These are phyloP conservation scores for Oncorhynchus clarkii DNA, from an alignment of 2,113 vertebrate species.

Conservation along the genomic window DNA sequence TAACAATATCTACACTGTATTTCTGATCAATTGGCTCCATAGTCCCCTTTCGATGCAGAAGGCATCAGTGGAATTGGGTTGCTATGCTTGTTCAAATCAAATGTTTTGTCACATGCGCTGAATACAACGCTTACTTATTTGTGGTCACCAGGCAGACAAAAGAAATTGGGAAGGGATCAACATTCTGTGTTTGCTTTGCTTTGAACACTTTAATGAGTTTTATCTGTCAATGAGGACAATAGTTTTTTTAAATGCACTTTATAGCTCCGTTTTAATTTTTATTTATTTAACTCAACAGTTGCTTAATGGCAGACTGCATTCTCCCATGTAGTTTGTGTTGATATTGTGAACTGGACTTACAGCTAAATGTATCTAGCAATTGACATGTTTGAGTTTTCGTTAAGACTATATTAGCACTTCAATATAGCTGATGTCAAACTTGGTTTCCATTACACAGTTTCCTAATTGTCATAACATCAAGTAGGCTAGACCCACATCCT, in stretches of 20 bases:
- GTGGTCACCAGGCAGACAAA: background rate
- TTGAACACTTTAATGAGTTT: too few species aligned
- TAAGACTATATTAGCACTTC: too few species aligned
- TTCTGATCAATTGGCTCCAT: too few species aligned
- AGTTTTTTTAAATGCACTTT: background rate
- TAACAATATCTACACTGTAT: too few species aligned
- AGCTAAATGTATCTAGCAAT: background rate
- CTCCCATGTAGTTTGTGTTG: background rate
- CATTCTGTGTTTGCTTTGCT: background rate
- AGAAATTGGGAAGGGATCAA: background rate
- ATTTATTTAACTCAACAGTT: background rate
- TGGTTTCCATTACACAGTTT: too few species aligned
- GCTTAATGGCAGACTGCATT: background rate
- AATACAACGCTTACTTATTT: too few species aligned
- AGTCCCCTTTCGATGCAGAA: background rate
- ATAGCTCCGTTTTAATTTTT: background rate
- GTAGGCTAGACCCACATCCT: too few species aligned
- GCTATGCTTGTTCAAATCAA: background rate
- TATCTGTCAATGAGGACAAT: too few species aligned
- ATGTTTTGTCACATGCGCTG: too few species aligned
- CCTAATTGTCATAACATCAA: too few species aligned
- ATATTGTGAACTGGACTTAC: background rate
- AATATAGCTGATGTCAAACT: too few species aligned
- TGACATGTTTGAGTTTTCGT: background rate
- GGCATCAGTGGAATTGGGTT: background rate